Conservation (phyloP, 2,113 vertebrate species). For the Pampusana beccarii region DNA sequence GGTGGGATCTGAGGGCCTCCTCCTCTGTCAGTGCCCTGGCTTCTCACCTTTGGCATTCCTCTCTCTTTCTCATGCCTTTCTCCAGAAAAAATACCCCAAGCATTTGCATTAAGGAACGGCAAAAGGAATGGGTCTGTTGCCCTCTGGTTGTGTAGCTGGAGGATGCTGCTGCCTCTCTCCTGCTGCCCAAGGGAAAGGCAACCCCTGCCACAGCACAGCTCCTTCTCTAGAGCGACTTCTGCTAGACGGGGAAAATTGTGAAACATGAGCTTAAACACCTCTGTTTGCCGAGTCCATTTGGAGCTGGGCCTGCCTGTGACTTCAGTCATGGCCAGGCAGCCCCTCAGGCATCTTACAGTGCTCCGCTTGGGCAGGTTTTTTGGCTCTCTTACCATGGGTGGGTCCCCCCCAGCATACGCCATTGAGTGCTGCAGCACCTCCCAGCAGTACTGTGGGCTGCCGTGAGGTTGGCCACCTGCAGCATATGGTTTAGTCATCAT, state of each 20-base stretch:
- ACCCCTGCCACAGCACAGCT: background rate
- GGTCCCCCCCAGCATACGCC: background rate
- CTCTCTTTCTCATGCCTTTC: background rate
- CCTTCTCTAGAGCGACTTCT: background rate
- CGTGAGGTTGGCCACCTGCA: background rate
- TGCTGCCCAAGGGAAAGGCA: background rate
- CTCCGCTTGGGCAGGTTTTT: background rate
- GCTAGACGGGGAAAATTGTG: background rate
- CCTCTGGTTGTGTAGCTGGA: fast-evolving
- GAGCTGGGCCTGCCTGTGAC: background rate
- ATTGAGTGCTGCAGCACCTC: background rate
- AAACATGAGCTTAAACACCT: background rate
- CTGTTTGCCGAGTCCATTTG: background rate
- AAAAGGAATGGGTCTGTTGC: background rate
- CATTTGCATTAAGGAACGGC: background rate
- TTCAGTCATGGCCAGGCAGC: background rate
- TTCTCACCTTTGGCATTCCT: background rate
- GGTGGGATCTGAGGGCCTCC: background rate
- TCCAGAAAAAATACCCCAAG: background rate
- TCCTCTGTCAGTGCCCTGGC: background rate
- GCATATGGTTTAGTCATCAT: background rate
- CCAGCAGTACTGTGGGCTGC: background rate
- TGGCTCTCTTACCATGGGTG: background rate
- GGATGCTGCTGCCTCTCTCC: background rate
- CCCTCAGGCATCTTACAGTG: background rate